These are phyloP conservation scores for Rhinoptilus africanus DNA, from an alignment of 2,113 vertebrate genomes.

Conservation along the genomic window DNA sequence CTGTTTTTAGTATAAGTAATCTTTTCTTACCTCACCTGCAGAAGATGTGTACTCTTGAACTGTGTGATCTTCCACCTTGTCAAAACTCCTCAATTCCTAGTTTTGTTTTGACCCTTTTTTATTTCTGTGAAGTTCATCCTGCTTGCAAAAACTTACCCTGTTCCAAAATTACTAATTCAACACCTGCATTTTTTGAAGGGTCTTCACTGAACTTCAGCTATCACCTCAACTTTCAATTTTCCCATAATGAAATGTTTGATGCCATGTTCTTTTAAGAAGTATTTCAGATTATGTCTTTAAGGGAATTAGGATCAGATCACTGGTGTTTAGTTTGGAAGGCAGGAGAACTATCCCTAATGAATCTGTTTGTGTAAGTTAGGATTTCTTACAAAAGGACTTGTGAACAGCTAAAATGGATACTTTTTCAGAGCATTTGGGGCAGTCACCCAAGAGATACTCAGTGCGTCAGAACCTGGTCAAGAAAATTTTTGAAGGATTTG, in stretches of 20 bases:
- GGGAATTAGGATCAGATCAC: neutral
- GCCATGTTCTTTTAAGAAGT: neutral
- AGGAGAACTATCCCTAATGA: neutral
- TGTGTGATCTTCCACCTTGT: neutral
- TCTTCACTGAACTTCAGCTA: neutral
- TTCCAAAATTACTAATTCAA: neutral
- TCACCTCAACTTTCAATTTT: neutral
- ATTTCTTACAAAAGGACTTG: neutral
- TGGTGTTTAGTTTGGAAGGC: neutral
- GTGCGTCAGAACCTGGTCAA: neutral
- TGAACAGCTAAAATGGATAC: neutral
- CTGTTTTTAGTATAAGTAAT: neutral
- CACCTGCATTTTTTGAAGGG: neutral
- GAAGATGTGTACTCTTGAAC: neutral
- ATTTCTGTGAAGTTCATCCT: neutral
- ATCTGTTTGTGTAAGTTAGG: neutral
- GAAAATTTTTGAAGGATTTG: neutral
- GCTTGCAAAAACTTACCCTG: neutral
- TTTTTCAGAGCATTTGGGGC: neutral
- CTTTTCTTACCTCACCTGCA: neutral
- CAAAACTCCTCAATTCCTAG: neutral
- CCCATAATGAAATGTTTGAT: neutral
- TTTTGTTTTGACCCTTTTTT: neutral
- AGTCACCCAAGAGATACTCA: neutral
- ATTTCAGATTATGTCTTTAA: neutral